These are phyloP conservation scores for Siderastrea radians DNA, from an alignment of 92 coral and sea anemone species.

Conservation along the genomic window DNA sequence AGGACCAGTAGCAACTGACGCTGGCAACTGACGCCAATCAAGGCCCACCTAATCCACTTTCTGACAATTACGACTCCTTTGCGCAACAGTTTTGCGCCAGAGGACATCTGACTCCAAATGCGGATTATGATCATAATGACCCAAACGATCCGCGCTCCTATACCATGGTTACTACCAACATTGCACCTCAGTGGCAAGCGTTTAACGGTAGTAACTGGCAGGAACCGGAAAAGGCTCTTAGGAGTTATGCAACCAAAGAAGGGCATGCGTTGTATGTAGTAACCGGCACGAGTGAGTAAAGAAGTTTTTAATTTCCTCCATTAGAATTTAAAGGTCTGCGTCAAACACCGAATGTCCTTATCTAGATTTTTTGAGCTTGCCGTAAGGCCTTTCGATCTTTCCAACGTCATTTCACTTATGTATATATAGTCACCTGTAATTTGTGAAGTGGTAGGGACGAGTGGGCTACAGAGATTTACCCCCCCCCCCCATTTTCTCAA, in stretches of 20 bases:
- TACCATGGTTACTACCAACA: constrained; percentile 45
- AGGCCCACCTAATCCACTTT: not conserved
- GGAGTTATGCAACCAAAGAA: not conserved
- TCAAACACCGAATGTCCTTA: too few species aligned
- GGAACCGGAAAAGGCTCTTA: constrained; percentile 13
- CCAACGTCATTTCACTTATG: too few species aligned
- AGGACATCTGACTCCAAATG: constrained; percentile 54
- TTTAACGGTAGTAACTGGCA: constrained; percentile 36
- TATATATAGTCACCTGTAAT: too few species aligned
- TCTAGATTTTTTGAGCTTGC: too few species aligned
- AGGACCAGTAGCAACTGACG: not conserved
- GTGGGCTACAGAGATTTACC: too few species aligned
- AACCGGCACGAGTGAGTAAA: constrained; percentile 24
- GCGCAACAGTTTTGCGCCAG: constrained; percentile 17
- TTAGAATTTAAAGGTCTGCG: too few species aligned
- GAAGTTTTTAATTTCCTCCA: too few species aligned
- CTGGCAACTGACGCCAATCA: constrained; percentile 5
- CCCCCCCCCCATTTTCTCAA: too few species aligned
- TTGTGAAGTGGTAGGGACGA: too few species aligned
- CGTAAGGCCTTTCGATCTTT: too few species aligned
- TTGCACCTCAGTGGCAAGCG: constrained; percentile 58
- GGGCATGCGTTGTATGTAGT: not conserved
- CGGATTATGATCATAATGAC: too few species aligned
- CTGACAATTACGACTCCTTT: not conserved
- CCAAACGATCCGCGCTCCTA: constrained; percentile 8